These are phyloP conservation scores for Puma concolor DNA, from an alignment of 2,113 vertebrate genomes.

Conservation along the genomic window DNA sequence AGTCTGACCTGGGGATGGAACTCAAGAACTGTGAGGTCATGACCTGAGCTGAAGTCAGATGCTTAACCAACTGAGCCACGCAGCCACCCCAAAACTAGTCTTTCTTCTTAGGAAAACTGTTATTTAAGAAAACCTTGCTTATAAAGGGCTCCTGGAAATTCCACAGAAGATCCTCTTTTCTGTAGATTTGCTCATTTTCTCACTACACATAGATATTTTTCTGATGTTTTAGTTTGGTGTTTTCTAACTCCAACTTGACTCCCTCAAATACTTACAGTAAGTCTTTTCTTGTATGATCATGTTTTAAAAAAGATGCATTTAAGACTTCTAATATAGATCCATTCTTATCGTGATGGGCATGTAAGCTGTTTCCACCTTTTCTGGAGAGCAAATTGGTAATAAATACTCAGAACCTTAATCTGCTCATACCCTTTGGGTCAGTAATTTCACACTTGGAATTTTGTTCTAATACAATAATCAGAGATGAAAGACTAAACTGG, in stretches of 20 bases:
- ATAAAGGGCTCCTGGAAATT: not conserved
- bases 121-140: slow-evolving; percentile 1
- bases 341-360: not conserved
- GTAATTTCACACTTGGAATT: slow-evolving; percentile 6
- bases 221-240: not conserved
- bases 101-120: slow-evolving; percentile 22
- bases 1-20: too few species aligned
- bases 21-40: too few species aligned
- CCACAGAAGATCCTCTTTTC: not conserved
- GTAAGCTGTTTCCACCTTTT: not conserved
- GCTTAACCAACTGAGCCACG: too few species aligned
- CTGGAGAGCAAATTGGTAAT: not conserved
- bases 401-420: not conserved
- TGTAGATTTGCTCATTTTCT: not conserved
- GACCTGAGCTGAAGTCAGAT: too few species aligned
- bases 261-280: not conserved
- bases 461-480: slow-evolving; percentile 20
- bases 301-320: not conserved
- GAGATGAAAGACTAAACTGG: not conserved
- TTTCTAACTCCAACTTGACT: not conserved
- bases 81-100: not conserved
- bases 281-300: not conserved
- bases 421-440: not conserved
- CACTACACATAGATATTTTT: not conserved
- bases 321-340: not conserved